A percentile compares a stretch with the other conserved stretches of the same genome.
phyloP scores from a whole-genome alignment of 1,140 invertebrate species.

The Macrocentrus cingulum region DNA sequence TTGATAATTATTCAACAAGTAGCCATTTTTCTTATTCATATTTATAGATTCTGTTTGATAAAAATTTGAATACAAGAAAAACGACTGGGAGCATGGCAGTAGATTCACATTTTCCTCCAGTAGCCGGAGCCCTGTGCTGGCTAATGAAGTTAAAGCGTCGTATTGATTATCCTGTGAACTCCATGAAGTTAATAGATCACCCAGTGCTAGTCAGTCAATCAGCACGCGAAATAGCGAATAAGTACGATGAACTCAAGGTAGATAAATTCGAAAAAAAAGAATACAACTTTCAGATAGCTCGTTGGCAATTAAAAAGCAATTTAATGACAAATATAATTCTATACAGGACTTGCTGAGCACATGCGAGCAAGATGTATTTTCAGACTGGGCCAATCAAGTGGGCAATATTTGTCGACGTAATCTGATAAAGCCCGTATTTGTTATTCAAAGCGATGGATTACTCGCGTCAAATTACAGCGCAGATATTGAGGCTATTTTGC shows the following conservation, averaged over 20 bases:
- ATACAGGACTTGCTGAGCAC: slow-evolving; percentile 32
- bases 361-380: slow-evolving; percentile 38
- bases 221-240: slow-evolving; percentile 29
- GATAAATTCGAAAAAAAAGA: background rate
- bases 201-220: slow-evolving; percentile 36
- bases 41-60: slow-evolving; percentile 43
- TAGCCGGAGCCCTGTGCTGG: slow-evolving; percentile 73
- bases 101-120: slow-evolving; percentile 71
- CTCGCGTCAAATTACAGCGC: slow-evolving; percentile 42
- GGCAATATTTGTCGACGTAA: slow-evolving; percentile 31
- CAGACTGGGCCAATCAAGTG: slow-evolving; percentile 38
- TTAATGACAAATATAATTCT: background rate
- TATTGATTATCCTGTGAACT: slow-evolving; percentile 64
- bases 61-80: slow-evolving; percentile 50
- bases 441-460: slow-evolving; percentile 27
- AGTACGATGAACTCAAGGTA: slow-evolving; percentile 42
- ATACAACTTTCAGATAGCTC: slow-evolving; percentile 8
- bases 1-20: slow-evolving; percentile 10
- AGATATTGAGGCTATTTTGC: slow-evolving; percentile 51
- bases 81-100: slow-evolving; percentile 58
- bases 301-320: too few species aligned
- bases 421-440: slow-evolving; percentile 37
- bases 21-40: slow-evolving; percentile 10
- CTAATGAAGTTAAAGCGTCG: slow-evolving; percentile 68
- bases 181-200: slow-evolving; percentile 38